phyloP scores from a whole-genome alignment of 2,888 invertebrate genomes.

The Heteromurus nitidus region DNA sequence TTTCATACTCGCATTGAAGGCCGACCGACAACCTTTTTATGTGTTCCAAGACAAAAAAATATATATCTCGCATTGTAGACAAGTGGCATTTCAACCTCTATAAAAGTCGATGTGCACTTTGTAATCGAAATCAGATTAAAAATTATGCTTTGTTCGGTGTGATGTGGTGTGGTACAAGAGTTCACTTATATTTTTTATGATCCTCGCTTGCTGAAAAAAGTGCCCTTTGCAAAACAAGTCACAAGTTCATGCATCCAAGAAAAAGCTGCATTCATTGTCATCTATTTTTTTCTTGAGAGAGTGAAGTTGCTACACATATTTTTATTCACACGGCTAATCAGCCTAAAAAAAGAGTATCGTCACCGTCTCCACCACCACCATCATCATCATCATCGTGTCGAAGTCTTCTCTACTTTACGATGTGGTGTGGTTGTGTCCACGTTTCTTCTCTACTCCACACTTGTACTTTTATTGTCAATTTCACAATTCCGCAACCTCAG shows the following conservation, averaged over 20 bases:
- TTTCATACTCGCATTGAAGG: neutral
- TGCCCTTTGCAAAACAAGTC: slow-evolving; percentile 18
- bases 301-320: slow-evolving; percentile 35
- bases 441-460: neutral
- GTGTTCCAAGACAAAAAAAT: neutral
- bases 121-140: slow-evolving; percentile 8
- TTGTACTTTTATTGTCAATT: slow-evolving; percentile 24
- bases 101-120: neutral
- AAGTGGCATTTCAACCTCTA: neutral
- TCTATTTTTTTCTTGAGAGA: neutral
- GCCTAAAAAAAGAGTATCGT: slow-evolving; percentile 23
- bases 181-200: slow-evolving; percentile 3
- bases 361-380: too few species aligned
- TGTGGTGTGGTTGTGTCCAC: too few species aligned
- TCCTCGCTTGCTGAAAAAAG: neutral
- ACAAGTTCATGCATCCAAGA: slow-evolving; percentile 7
- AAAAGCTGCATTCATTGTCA: neutral
- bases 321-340: slow-evolving; percentile 51
- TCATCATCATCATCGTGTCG: neutral
- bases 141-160: too few species aligned
- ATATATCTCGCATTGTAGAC: neutral
- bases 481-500: slow-evolving; percentile 26
- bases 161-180: too few species aligned
- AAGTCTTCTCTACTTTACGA: too few species aligned
- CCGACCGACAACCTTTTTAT: neutral